phyloP scores from a whole-genome alignment of 2,113 vertebrate genomes.

The Macrotis lagotis region DNA sequence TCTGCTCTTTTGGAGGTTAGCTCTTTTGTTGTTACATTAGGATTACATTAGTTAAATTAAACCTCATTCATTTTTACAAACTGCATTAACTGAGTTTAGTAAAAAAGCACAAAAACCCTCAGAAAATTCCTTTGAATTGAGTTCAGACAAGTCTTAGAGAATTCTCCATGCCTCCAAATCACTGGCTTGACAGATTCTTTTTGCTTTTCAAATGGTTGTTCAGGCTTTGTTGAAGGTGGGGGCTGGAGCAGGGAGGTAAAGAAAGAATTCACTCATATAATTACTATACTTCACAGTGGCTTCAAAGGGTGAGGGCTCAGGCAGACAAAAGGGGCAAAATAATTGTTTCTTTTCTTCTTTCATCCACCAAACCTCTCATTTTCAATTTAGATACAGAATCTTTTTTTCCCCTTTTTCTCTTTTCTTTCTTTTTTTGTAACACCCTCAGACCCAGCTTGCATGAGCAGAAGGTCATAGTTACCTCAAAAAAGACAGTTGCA shows the following conservation, averaged over 20 bases:
- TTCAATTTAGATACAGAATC: conserved; percentile 11
- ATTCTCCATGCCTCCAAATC: not conserved
- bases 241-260: not conserved
- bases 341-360: conserved; percentile 24
- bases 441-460: conserved; percentile 29
- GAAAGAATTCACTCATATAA: conserved; percentile 42
- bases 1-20: not conserved
- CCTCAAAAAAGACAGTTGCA: conserved; percentile 52
- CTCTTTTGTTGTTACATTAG: not conserved
- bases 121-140: not conserved
- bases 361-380: not conserved
- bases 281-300: not conserved
- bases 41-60: not conserved
- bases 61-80: not conserved
- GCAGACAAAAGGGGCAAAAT: not conserved
- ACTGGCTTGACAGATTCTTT: not conserved
- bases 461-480: conserved; percentile 6
- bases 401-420: conserved; percentile 59
- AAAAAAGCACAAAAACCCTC: not conserved
- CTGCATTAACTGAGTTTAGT: not conserved
- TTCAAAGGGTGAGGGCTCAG: conserved; percentile 10
- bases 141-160: not conserved
- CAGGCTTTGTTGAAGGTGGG: not conserved
- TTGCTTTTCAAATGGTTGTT: not conserved
- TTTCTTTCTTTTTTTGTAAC: conserved; percentile 45